Evolutionary conservation across 2,888 invertebrate species (phyloP), one percentile per base, ranked within the genome.

Genomic region (Meiosimyza platycephala): DNA sequence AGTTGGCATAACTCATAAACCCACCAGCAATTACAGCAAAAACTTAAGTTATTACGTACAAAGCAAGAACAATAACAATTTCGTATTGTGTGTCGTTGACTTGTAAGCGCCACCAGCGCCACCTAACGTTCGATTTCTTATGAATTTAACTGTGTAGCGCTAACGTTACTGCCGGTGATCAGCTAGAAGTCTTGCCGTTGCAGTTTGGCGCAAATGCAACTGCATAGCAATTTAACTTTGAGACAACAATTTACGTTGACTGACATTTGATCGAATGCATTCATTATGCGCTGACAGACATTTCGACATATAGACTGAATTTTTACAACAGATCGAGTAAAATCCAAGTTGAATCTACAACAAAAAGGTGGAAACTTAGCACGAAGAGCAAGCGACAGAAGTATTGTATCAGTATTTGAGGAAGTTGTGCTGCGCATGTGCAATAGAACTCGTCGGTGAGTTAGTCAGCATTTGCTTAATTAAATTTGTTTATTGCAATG

Each of bases 241-340:
- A 40, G 40, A 40, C 40, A 40, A 40, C 40, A 40, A 40, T 40
- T 40, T 40, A 40, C 40, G 40, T 9, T 60, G 63, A 60, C 69
- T 75, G 75, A 73, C 72, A 71, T 72, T 71, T 75, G 75, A 75
- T 72, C 72, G 73, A 75, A 75, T 72, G 75, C 75, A 72, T 75
- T 75, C 75, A 73, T 75, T 75, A 55, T 73, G 33, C 63, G 75
- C 75, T 75, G 75, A 73, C 75, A 75, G 60, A 40, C 60, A 62
- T 62, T 62, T 62, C 60, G 60, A 62, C 33, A 62, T 62, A 62
- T 40, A 40, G 40, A 28, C 33, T 62, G 40, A 62, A 68, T 57
- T 18, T 28, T 13, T 33, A 55, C 60, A 60, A 33, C 11, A n/a
- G 22, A 65, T 12, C 28, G 51, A 68, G 47, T 22, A 15, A 54